phyloP scores from a whole-genome alignment of 2,113 vertebrate genomes.

The Egretta garzetta region DNA sequence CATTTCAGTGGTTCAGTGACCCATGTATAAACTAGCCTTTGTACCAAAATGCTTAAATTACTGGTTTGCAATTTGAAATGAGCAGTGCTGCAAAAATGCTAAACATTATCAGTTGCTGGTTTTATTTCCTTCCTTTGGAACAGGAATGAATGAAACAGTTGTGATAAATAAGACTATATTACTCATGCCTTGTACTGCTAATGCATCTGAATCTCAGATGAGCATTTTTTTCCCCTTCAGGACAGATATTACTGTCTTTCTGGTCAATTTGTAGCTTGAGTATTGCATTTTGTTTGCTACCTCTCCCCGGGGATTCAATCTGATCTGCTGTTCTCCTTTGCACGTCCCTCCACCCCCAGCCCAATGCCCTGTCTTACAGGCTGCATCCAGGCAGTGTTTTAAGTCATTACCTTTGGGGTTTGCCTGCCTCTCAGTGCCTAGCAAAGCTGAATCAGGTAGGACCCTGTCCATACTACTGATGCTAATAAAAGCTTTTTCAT shows the following conservation, averaged over 20 bases:
- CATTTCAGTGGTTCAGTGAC: background rate
- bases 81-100: background rate
- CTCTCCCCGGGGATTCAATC: background rate
- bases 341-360: background rate
- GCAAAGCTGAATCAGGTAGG: background rate
- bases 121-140: constrained; percentile 26
- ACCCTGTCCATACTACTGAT: background rate
- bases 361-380: background rate
- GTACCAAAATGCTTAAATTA: background rate
- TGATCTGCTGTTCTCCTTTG: background rate
- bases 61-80: background rate
- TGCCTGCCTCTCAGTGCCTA: background rate
- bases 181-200: background rate
- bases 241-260: background rate
- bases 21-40: background rate
- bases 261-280: background rate
- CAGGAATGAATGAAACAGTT: background rate
- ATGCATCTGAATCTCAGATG: background rate
- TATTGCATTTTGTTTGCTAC: background rate
- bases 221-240: background rate
- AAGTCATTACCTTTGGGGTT: background rate
- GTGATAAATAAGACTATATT: background rate
- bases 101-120: background rate
- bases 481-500: background rate
- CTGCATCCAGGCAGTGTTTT: background rate